Base-by-base conservation (phyloP, 2,888 invertebrate species). In the Strigamia transsilvanica region DNA sequence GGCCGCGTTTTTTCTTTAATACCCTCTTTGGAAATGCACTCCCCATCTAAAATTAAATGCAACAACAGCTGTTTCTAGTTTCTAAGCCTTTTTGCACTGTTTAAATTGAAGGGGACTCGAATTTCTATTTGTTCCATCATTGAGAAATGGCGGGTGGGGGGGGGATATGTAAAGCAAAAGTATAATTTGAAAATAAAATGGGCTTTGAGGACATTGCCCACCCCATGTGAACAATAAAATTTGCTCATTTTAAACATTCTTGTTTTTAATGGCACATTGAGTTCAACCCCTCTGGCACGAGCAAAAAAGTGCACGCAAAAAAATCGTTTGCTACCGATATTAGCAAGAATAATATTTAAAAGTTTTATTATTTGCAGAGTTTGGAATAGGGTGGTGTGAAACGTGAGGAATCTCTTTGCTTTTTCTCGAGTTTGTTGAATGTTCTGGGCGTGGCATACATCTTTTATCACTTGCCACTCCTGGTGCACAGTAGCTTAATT, bases 221-320 rank as follows among this genome's bases (percentile, higher is more conserved):
- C 73, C 12, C n/a, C 13, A 73, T 21, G 32, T 73, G 73, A 73
- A 73, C 73, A 73, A 73, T 73, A 73, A 73, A 73, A 73, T 73
- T 73, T 32, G 27, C 32, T 73, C 27, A 27, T 73, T 73, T 73
- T 27, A 27, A 73, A 73, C 73, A 73, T 32, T 73, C 73, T 73
- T 32, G 46, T 56, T 73, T 73, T 73, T 73, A 73, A 73, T 23
- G 73, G 73, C 73, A 32, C 73, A 27, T 27, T 15, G 12, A 32
- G n/a, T 23, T 73, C 73, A 32, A 2, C 27, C 73, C 73, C 73
- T 73, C 73, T 73, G 32, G 73, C 32, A 18, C 61, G 1, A 73
- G 27, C 13, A 73, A 32, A 27, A 73, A 73, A 73, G 23, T 27
- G 4, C 4, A 73, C 12, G 9, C 21, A n/a, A 27, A 13, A 27